Base-by-base conservation (phyloP, 1,140 invertebrate genomes). In the Philotrypesis tridentata region DNA sequence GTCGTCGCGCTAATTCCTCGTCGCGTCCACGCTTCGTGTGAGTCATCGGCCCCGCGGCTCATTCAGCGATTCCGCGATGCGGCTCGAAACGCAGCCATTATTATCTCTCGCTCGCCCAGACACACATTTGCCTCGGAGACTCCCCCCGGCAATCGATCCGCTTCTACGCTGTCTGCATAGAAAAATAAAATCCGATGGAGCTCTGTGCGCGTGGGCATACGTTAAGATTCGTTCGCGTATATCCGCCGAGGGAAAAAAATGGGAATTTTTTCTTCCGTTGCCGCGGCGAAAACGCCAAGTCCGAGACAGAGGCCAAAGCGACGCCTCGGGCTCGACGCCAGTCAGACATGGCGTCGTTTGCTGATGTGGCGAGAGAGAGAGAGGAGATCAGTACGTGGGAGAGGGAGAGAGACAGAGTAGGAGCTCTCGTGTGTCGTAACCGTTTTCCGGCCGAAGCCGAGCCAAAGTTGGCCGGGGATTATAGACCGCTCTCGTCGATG, bases 301-400 rank as follows among this genome's bases (percentile, higher is more conserved):
- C n/a, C n/a, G n/a, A n/a, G n/a, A n/a, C 23, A 65, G 25, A 65
- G 23, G 61, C 23, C 63, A n/a, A 25, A 37, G 14, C 29, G 67
- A 48, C 71, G 71, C n/a, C 71, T 74, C 25, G 33, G 14, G 61
- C 61, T 63, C 61, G 61, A 27, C 25, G 40, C 27, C n/a, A 33
- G 12, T n/a, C 55, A 83, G 85, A 86, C 84, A 91, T 91, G 90
- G 90, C 89, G 90, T 89, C 89, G 82, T 86, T 88, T 90, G 89
- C 85, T 87, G 89, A 89, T 90, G 87, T 90, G 88, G 88, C 87
- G 37, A 63, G 27, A 17, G 3, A 23, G 23, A 43, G 33, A n/a
- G 77, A 82, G 25, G 7, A 8, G 11, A 14, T 11, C 7, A 43
- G 40, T 11, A 14, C 1, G n/a, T 8, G n/a, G 31, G 37, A 25